A percentile compares a stretch with the other conserved stretches of the same genome.
Conservation (phyloP, 2,888 invertebrate genomes). For the Rhorus exstirpatorius region DNA sequence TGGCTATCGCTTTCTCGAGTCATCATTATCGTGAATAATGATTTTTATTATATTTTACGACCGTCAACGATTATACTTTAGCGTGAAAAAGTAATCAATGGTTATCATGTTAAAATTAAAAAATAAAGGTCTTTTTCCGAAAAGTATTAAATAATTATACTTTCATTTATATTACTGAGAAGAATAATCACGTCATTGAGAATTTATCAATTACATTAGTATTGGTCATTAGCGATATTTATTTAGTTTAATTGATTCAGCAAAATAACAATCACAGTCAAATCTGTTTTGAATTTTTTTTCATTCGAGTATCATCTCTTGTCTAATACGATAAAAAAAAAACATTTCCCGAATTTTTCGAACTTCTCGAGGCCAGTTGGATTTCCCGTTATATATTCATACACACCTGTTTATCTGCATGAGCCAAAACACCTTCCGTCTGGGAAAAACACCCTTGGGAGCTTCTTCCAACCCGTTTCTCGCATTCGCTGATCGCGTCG, state of each 20-base stretch:
- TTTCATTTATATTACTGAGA: not conserved
- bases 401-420: conserved; percentile 34
- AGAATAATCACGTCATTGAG: not conserved
- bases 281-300: not conserved
- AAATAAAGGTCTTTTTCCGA: too few relatives aligned
- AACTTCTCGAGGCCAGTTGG: conserved; percentile 9
- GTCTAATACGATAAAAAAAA: too few relatives aligned
- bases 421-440: conserved; percentile 24
- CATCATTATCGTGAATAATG: not conserved
- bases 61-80: not conserved
- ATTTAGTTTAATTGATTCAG: not conserved
- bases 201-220: not conserved
- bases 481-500: conserved; percentile 34
- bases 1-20: not conserved
- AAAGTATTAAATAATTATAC: not conserved
- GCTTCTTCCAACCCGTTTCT: conserved; percentile 37
- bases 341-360: not conserved
- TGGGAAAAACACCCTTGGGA: conserved; percentile 32
- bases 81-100: too few relatives aligned
- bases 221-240: not conserved
- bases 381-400: conserved; percentile 12
- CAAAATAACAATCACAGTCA: not conserved
- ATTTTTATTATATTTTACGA: not conserved
- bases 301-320: not conserved
- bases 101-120: too few relatives aligned